Evolutionary conservation across 2,797 vertebrate genomes (phyloP), one percentile per base, ranked within the genome.

Genomic region (Tragelaphus oryx): DNA sequence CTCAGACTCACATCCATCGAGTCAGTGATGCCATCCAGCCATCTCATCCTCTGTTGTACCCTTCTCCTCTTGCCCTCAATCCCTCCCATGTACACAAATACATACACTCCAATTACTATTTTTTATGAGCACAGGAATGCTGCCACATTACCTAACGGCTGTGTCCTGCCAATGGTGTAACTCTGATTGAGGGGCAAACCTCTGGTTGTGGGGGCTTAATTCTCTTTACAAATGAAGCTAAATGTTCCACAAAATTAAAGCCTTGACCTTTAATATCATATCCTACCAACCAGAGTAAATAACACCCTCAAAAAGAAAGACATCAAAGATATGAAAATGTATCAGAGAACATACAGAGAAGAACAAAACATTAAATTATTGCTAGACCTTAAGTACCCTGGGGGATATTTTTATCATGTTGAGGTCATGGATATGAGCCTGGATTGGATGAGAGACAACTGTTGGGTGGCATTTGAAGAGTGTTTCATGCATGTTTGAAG

Each of bases 201-300:
- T 74, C 12, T 89, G 30, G 26, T 74, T 20, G 8, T 78, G 59
- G 52, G 86, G 65, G 80, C 71, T 95, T 96, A 95, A 83, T 87
- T 94, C 59, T 95, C 24, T 50, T 95, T 96, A 52, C 92, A 93
- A 84, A 95, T 89, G 86, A 95, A 96, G 86, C 79, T 83, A 89
- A 95, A 75, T 81, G 22, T 37, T 79, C 87, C 85, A 57, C 59
- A 90, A 91, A 87, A 93, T 62, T 84, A 87, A 95, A 91, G 57
- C 91, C 59, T 74, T 54, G 41, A 80, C 57, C 81, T 96, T 86
- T 74, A 79, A 85, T 89, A 89, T 84, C 65, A 60, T 68, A 57
- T 78, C 71, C 50, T 65, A 65, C 57, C 87, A 81, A 74, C 41
- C 59, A 84, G 71, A 71, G 57, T 84, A 95, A 95, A 81, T 57